Evolutionary conservation across 1,140 invertebrate species (phyloP).

Genomic region (Calosoma granatense): DNA sequence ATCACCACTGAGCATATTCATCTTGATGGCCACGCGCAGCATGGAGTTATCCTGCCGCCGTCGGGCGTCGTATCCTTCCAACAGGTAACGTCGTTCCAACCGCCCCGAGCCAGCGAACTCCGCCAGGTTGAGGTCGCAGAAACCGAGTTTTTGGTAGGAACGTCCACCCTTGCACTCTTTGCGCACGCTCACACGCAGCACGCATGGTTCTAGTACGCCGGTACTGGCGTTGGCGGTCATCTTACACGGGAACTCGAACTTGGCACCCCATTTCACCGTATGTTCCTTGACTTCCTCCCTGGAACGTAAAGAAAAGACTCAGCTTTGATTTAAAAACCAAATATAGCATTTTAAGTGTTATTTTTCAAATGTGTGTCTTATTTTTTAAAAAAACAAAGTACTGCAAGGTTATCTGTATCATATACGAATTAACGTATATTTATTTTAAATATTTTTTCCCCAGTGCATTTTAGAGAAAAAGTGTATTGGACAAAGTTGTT

Average conservation of each 20-base stretch:
- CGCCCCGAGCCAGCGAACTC: constrained; percentile 92
- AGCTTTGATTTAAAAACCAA: constrained; percentile 4
- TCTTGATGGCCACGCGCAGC: constrained; percentile 78
- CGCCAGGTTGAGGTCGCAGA: constrained; percentile 91
- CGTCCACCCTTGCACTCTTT: constrained; percentile 66
- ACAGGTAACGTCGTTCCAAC: constrained; percentile 69
- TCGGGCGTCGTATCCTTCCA: constrained; percentile 88
- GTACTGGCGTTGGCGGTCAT: constrained; percentile 94
- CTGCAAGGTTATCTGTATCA: no score
- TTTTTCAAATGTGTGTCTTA: no score
- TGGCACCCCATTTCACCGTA: constrained; percentile 81
- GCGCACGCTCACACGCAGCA: constrained; percentile 84
- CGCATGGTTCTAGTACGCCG: constrained; percentile 84
- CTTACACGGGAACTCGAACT: constrained; percentile 89
- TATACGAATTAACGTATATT: no score
- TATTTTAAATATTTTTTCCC: no score
- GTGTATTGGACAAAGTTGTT: no score
- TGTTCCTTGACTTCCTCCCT: constrained; percentile 92
- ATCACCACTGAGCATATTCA: constrained; percentile 91
- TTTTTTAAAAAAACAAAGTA: no score
- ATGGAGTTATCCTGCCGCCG: constrained; percentile 93
- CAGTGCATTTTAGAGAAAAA: no score
- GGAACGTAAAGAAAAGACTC: constrained; percentile 35
- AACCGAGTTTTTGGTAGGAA: constrained; percentile 80
- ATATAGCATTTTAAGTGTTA: neutral